Evolutionary conservation across 1,140 invertebrate genomes (phyloP).

Genomic region (Octopus sinensis): DNA sequence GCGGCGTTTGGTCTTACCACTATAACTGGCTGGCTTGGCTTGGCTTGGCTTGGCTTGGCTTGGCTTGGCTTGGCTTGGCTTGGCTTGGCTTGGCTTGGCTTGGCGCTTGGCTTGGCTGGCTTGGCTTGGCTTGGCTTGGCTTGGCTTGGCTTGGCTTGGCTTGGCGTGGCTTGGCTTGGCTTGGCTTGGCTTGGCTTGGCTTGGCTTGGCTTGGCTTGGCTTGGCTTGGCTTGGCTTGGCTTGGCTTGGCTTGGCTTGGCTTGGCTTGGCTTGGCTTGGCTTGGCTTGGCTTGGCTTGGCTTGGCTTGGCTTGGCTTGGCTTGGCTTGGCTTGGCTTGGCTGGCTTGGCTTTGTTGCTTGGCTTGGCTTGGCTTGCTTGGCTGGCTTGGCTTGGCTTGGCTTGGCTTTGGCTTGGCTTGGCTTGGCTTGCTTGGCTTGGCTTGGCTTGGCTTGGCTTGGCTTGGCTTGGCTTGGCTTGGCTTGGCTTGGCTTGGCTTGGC

Average conservation of each 20-base stretch:
- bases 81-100: too few species aligned
- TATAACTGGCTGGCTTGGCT: too few species aligned
- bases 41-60: too few species aligned
- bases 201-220: not conserved
- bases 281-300: not conserved
- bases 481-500: too few species aligned
- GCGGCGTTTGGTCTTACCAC: too few species aligned
- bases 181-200: not conserved
- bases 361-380: not conserved
- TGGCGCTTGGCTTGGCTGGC: too few species aligned
- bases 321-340: not conserved
- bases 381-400: too few species aligned
- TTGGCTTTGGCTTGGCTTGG: not conserved
- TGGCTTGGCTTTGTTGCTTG: not conserved
- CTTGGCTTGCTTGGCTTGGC: too few species aligned
- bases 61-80: too few species aligned
- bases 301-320: not conserved
- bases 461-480: too few species aligned
- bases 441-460: too few species aligned
- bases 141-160: not conserved
- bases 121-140: too few species aligned
- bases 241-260: not conserved
- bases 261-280: constrained; percentile 13
- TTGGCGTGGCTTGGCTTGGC: constrained; percentile 1
- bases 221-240: constrained; percentile 3